phyloP scores from a whole-genome alignment of 2,113 vertebrate genomes.

The Camelus bactrianus region DNA sequence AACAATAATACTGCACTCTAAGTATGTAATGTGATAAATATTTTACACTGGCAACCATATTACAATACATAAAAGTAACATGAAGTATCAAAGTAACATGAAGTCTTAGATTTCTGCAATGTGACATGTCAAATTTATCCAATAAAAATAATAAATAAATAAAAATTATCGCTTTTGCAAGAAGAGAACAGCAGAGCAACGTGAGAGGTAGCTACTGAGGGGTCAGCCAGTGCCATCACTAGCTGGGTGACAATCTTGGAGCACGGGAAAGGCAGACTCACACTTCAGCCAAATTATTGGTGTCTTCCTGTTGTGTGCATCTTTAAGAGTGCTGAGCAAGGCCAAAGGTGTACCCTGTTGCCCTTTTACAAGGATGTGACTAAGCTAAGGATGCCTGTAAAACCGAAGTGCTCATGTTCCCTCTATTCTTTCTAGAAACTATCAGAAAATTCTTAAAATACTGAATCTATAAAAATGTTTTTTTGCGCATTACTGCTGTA shows the following conservation, averaged over 20 bases:
- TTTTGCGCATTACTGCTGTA: background rate
- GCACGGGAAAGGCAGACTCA: background rate
- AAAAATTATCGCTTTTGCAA: background rate
- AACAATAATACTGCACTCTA: background rate
- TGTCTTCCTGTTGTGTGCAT: background rate
- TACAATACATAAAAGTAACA: background rate
- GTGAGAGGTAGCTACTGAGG: background rate
- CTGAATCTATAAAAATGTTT: background rate
- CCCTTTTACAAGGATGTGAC: background rate
- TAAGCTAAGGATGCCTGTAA: background rate
- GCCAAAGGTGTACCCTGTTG: background rate
- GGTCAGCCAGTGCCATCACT: background rate
- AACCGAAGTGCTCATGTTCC: background rate
- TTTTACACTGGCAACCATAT: background rate
- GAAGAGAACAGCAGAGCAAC: background rate
- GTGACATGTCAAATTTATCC: background rate
- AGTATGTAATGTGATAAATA: background rate
- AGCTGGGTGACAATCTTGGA: background rate
- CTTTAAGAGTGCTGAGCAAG: background rate
- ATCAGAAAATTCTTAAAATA: background rate
- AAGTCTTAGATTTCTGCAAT: background rate
- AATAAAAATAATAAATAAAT: background rate
- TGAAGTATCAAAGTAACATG: background rate
- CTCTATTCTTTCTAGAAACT: background rate
- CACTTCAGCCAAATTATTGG: background rate